Evolutionary conservation across 2,113 vertebrate species (phyloP).

Genomic region (Eptesicus fuscus): DNA sequence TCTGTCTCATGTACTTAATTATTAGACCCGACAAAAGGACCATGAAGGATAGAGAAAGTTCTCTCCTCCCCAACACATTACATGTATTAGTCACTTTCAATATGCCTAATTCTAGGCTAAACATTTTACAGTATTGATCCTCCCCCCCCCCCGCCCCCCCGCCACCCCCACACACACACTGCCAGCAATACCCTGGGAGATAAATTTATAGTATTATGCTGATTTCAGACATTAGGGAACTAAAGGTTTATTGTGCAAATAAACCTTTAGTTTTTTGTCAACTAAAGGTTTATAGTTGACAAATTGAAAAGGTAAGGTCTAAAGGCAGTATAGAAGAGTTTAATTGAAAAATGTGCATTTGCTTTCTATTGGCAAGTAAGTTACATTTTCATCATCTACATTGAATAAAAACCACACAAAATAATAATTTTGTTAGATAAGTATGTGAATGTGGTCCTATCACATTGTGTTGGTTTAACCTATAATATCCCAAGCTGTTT

Average conservation of each 20-base stretch:
- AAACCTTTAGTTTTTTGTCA: no score
- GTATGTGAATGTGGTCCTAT: not conserved
- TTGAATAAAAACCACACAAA: not conserved
- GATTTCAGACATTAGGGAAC: not conserved
- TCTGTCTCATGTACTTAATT: not conserved
- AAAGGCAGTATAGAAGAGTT: not conserved
- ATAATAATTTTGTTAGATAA: not conserved
- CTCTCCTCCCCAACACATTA: not conserved
- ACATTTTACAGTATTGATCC: not conserved
- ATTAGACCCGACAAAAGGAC: not conserved
- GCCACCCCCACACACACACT: no score
- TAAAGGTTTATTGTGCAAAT: not conserved
- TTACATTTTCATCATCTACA: not conserved
- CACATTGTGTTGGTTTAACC: not conserved
- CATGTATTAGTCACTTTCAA: not conserved
- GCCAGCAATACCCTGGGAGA: rapidly evolving
- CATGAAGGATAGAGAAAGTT: not conserved
- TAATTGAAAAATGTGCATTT: not conserved
- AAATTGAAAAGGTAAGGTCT: not conserved
- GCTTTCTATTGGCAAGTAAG: not conserved
- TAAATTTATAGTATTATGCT: not conserved
- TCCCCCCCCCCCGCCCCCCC: rapidly evolving
- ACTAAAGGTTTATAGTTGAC: not conserved
- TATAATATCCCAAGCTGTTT: not conserved
- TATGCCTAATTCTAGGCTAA: not conserved